These are phyloP conservation scores for Sipha flava DNA, from an alignment of 1,140 invertebrate genomes.

Conservation along the genomic window DNA sequence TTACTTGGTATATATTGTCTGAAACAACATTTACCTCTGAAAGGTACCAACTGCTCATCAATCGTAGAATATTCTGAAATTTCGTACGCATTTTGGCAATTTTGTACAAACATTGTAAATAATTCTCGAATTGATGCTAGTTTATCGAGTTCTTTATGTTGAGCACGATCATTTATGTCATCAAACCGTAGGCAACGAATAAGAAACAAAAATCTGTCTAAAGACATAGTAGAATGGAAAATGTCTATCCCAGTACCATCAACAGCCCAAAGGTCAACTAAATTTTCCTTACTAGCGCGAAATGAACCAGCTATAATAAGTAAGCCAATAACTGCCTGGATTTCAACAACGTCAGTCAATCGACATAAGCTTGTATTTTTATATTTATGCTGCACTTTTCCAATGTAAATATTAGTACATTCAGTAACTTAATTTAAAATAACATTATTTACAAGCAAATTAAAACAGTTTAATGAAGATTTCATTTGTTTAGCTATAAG, in stretches of 20 bases:
- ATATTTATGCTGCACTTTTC: neutral
- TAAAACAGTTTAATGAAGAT: neutral
- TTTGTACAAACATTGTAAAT: neutral
- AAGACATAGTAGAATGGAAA: neutral
- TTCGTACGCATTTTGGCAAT: slow-evolving; percentile 31
- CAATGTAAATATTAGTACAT: neutral
- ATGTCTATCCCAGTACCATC: neutral
- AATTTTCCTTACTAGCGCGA: neutral
- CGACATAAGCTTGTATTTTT: neutral
- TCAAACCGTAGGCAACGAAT: neutral
- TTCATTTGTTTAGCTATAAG: neutral
- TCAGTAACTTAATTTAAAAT: neutral
- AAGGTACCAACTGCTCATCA: slow-evolving; percentile 43
- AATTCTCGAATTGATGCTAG: slow-evolving; percentile 38
- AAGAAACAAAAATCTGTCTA: neutral
- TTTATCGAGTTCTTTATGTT: slow-evolving; percentile 40
- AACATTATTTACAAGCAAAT: neutral
- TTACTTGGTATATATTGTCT: slow-evolving; percentile 44
- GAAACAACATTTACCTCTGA: slow-evolving; percentile 43
- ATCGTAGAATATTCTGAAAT: slow-evolving; percentile 41
- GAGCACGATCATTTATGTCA: neutral
- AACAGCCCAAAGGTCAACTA: neutral
- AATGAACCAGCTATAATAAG: neutral
- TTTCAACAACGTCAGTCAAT: neutral
- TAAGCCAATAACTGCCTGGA: too few species aligned